Base-by-base conservation (phyloP, 2,888 invertebrate species). In the Clitarchus hookeri region DNA sequence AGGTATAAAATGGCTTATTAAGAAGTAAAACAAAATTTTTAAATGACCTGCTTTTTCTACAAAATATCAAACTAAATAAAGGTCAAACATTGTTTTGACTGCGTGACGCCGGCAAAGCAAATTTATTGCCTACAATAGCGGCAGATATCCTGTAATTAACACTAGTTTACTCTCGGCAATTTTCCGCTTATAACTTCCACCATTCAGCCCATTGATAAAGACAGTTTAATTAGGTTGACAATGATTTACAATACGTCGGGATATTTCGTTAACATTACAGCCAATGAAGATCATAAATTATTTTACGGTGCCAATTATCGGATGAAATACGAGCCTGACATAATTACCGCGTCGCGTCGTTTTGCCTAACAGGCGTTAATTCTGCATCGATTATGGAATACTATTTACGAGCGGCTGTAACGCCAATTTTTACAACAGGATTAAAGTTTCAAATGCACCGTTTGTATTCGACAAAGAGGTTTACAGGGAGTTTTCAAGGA, bases 231-330 rank as follows among this genome's bases (percentile, higher is more conserved):
- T 65, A 65, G 65, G 65, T 23, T 11, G 65, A 23, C 65, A n/a
- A n/a, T 65, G 65, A 65, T 65, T 65, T 65, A 65, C 65, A 65
- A 65, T 65, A 65, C 65, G 65, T n/a, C 65, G n/a, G 65, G 65
- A n/a, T 65, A 65, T 65, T 65, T n/a, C 65, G n/a, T 8, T 65
- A 65, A 65, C 65, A 23, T n/a, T 65, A 65, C 8, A 19, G 65
- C 65, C 65, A n/a, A 65, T 65, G 6, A 65, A 65, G n/a, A 65
- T 65, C 8, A n/a, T 65, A 65, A 65, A 65, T 65, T 65, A 65
- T 23, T 65, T 65, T 65, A 65, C 65, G 65, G 19, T 16, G 65
- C 65, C 65, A 65, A 65, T 65, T 65, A 23, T 65, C 65, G 19
- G 65, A 65, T 65, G 65, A 65, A 65, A 65, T 65, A 65, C n/a